Base-by-base conservation (phyloP, 2,113 vertebrate species). In the Irena cyanogastra region DNA sequence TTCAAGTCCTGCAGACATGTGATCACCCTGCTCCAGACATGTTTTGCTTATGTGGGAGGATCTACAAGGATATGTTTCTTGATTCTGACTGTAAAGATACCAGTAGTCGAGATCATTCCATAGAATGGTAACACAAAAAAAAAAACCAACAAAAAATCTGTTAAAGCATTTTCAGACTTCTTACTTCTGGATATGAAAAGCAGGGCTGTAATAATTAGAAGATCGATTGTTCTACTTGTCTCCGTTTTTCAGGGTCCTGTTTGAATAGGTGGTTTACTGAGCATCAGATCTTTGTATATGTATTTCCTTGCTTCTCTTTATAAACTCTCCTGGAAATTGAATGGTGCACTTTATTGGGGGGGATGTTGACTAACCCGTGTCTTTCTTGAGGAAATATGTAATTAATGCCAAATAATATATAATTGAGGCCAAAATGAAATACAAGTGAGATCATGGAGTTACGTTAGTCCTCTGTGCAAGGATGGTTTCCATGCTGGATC, bases 41-140 rank as follows among this genome's bases (percentile, higher is more conserved):
- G 99, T 99, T 99, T 97, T 99, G 99, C 83, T 98, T 99, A 35
- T 99, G 99, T 81, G 99, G 99, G 44, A 98, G 98, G 35, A 99
- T 99, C 95, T 99, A 99, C 96, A 99, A 99, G 89, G 99, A 99
- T 93, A 98, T 99, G 78, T 99, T 99, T 94, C 98, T 99, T 17
- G 99, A 99, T 96, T 99, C 99, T 2, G 98, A 99, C 91, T 99
- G 98, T 95, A 98, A 98, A 95, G 99, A 99, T 94, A 98, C 91
- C 16, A 97, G 81, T 39, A 99, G 98, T 97, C 97, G 99, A 80
- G 99, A 99, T 93, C 97, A 96, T 10, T 99, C 99, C n/a, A 99
- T 99, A 89, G 98, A 99, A 95, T 99, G 99, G 99, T 99, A 97
- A 98, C 16, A 50, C 10, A 4, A 72, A 74, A 91, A 65, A 28